Evolutionary conservation across 2,113 vertebrate genomes (phyloP).

Genomic region (Etia nguti): DNA sequence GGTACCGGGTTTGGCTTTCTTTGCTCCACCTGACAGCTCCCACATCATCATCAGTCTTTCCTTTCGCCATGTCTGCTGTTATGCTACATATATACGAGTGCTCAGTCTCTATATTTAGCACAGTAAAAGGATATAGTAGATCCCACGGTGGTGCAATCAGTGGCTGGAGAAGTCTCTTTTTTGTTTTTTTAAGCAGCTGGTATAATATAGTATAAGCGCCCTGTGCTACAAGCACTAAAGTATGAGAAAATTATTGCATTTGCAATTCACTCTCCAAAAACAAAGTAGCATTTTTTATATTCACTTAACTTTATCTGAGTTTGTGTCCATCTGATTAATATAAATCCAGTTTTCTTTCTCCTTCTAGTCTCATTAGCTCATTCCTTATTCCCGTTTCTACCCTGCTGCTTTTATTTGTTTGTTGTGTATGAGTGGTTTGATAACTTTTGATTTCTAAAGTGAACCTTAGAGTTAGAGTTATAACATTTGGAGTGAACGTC

Average conservation of each 20-base stretch:
- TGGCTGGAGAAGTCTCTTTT: background rate
- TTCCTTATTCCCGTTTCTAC: background rate
- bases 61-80: background rate
- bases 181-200: background rate
- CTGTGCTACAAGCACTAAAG: background rate
- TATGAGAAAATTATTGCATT: background rate
- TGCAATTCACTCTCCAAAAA: background rate
- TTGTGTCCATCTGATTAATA: background rate
- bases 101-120: background rate
- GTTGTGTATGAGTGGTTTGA: background rate
- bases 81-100: background rate
- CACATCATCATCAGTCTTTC: background rate
- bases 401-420: background rate
- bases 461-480: background rate
- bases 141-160: background rate
- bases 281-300: background rate
- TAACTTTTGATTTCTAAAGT: background rate
- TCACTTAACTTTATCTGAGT: background rate
- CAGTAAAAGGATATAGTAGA: background rate
- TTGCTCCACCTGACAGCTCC: background rate
- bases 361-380: background rate
- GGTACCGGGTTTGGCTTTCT: background rate
- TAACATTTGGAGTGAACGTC: background rate
- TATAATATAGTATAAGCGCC: background rate
- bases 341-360: background rate